These are phyloP conservation scores for Danio choprae DNA, from an alignment of 2,797 vertebrate genomes.

Conservation along the genomic window DNA sequence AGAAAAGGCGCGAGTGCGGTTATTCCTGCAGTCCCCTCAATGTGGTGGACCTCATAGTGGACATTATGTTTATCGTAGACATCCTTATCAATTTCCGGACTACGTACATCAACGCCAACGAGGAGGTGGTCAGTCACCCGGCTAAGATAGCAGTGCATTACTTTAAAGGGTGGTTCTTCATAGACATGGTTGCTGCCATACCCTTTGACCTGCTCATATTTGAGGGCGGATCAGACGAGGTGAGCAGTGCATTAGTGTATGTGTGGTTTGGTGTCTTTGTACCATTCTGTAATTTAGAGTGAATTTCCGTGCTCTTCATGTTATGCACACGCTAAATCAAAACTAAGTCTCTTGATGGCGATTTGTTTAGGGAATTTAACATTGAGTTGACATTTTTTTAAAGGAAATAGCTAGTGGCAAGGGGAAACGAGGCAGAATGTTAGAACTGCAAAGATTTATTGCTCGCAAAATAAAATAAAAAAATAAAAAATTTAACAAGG, in stretches of 20 bases:
- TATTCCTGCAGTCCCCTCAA: slow-evolving; percentile 98
- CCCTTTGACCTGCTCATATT: slow-evolving; percentile 99
- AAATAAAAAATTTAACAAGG: too few relatives aligned
- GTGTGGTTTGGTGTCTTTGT: background rate
- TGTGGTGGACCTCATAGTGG: slow-evolving; percentile 97
- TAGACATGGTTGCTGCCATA: slow-evolving; percentile 99
- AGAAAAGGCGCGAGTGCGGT: slow-evolving; percentile 90
- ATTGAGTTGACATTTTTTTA: too few relatives aligned
- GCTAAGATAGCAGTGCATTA: slow-evolving; percentile 98
- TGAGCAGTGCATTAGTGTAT: slow-evolving; percentile 70
- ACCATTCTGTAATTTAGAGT: slow-evolving; percentile 17
- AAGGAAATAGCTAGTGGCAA: too few relatives aligned
- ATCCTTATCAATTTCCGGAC: slow-evolving; percentile 99
- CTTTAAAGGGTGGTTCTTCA: slow-evolving; percentile 99
- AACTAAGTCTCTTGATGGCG: too few relatives aligned
- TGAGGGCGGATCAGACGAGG: slow-evolving; percentile 97
- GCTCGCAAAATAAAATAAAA: too few relatives aligned
- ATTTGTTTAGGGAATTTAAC: too few relatives aligned
- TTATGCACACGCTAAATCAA: background rate
- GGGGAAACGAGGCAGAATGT: too few relatives aligned
- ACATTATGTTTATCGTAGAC: slow-evolving; percentile 99
- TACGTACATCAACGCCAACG: slow-evolving; percentile 95
- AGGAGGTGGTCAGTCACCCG: slow-evolving; percentile 98
- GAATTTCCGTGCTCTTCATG: background rate
- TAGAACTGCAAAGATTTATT: too few relatives aligned